Evolutionary conservation across 2,888 invertebrate genomes (phyloP).

Genomic region (Cephus pulcher): DNA sequence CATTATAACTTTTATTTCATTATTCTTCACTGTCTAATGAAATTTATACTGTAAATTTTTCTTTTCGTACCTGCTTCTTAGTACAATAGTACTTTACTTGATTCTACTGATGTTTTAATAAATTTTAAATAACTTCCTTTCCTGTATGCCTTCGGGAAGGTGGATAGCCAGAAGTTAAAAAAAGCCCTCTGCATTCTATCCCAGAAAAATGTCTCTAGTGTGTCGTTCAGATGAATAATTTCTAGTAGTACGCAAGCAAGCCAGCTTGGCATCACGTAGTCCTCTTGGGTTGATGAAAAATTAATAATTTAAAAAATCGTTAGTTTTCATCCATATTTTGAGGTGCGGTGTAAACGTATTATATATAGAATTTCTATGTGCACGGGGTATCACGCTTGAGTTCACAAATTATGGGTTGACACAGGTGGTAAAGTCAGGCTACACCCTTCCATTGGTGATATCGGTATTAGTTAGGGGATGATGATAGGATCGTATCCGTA

Average conservation of each 20-base stretch:
- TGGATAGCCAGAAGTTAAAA: too few relatives aligned
- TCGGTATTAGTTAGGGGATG: slow-evolving; percentile 5
- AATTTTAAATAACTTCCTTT: background rate
- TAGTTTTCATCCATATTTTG: background rate
- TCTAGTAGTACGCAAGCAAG: background rate
- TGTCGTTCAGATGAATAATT: background rate
- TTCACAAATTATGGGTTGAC: slow-evolving; percentile 32
- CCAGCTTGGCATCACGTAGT: background rate
- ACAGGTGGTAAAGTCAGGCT: slow-evolving; percentile 23
- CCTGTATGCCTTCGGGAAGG: too few relatives aligned
- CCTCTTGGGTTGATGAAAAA: background rate
- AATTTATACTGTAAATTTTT: background rate
- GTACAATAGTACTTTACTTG: background rate
- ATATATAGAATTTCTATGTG: background rate
- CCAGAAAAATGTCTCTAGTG: background rate
- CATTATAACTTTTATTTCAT: background rate
- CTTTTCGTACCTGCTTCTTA: background rate
- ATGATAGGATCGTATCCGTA: background rate
- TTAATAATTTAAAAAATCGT: background rate
- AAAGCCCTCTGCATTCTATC: background rate
- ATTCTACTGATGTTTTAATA: background rate
- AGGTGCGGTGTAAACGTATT: background rate
- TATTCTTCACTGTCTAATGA: background rate
- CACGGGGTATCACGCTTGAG: slow-evolving; percentile 17
- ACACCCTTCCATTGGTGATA: background rate